Percentiles rank a stretch among this genome's conserved stretches.
phyloP scores from a whole-genome alignment of 1,140 invertebrate genomes.

The Orius laevigatus region DNA sequence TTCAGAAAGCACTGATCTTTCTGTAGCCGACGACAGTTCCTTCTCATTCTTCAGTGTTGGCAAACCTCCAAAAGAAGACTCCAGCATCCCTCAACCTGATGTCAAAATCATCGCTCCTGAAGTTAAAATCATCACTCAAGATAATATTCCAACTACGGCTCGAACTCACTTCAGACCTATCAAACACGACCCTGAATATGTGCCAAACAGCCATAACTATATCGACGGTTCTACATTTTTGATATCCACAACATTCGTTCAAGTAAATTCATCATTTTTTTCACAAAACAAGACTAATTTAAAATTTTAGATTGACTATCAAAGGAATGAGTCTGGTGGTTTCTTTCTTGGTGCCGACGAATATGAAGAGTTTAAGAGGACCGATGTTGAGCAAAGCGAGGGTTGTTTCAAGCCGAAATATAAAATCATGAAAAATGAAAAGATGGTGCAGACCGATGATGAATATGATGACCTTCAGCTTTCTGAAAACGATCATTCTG shows the following conservation, averaged over 20 bases:
- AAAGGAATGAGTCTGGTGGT: constrained; percentile 25
- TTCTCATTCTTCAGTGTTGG: constrained; percentile 17
- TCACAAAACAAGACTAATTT: no score
- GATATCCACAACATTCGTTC: constrained; percentile 2
- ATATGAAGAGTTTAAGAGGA: constrained; percentile 36
- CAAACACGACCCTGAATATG: constrained; percentile 36
- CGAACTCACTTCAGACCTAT: constrained; percentile 63
- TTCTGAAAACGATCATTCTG: background rate
- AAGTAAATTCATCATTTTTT: constrained; percentile 1
- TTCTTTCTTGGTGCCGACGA: constrained; percentile 28
- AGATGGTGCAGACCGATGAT: constrained; percentile 38
- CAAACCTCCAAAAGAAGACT: constrained; percentile 7
- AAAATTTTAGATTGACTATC: constrained; percentile 22
- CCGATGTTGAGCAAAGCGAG: constrained; percentile 21
- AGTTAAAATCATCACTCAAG: constrained; percentile 26
- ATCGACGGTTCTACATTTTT: constrained; percentile 37
- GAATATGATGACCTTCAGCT: constrained; percentile 21
- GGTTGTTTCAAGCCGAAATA: constrained; percentile 34
- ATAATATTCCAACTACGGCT: constrained; percentile 50
- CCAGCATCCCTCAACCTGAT: constrained; percentile 9
- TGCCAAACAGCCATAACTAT: constrained; percentile 26
- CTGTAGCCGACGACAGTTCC: constrained; percentile 13
- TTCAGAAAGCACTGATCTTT: constrained; percentile 15
- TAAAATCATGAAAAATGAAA: constrained; percentile 35
- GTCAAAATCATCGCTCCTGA: constrained; percentile 3